These are phyloP conservation scores for Etheostoma cragini DNA, from an alignment of 2,113 vertebrate species.

Conservation along the genomic window DNA sequence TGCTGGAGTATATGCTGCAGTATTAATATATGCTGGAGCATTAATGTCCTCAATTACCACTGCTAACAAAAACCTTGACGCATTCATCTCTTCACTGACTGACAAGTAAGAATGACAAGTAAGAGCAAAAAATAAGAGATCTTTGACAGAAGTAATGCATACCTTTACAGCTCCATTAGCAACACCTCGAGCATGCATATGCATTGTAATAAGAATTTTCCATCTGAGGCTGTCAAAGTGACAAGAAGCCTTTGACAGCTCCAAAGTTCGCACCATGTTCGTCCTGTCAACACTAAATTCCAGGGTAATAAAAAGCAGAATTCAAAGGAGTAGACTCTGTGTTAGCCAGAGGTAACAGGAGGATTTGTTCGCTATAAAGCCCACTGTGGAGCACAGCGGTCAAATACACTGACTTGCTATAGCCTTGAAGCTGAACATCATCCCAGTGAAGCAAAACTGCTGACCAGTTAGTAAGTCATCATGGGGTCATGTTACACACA, in stretches of 20 bases:
- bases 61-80: neutral
- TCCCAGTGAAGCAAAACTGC: conserved; percentile 14
- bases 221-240: conserved; percentile 42
- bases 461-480: conserved; percentile 8
- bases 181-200: conserved; percentile 15
- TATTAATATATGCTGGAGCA: neutral
- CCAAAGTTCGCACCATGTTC: conserved; percentile 54
- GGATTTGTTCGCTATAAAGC: conserved; percentile 33
- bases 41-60: conserved; percentile 7
- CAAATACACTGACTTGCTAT: conserved; percentile 26
- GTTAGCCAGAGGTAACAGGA: conserved; percentile 27
- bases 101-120: no score
- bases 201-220: conserved; percentile 18
- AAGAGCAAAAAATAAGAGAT: neutral
- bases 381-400: conserved; percentile 16
- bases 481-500: neutral
- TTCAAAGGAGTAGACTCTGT: conserved; percentile 36
- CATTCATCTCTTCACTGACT: neutral
- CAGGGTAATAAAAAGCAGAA: conserved; percentile 46
- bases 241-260: conserved; percentile 46
- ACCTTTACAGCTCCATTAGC: conserved; percentile 35
- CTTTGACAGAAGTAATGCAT: conserved; percentile 16
- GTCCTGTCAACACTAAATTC: conserved; percentile 43
- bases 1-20: no score
- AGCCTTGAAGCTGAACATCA: conserved; percentile 32